A percentile compares a stretch with the other conserved stretches of the same genome.
These are phyloP conservation scores for Mesoligia furuncula DNA, from an alignment of 2,888 invertebrate genomes.

Conservation along the genomic window DNA sequence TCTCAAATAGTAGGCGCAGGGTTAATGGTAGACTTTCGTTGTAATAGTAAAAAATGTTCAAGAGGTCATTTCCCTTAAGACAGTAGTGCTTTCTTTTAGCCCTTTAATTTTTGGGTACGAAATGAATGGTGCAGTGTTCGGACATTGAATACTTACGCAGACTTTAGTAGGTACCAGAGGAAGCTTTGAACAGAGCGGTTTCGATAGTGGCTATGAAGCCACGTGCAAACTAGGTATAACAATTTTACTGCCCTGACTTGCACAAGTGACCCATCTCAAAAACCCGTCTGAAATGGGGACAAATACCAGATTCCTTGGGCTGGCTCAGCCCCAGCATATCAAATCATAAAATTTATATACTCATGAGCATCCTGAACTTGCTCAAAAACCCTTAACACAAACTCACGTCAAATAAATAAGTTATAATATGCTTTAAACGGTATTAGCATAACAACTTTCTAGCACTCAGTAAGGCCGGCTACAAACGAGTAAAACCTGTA, in stretches of 20 bases:
- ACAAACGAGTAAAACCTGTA: slow-evolving; percentile 51
- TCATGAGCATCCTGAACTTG: neutral
- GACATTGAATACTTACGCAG: neutral
- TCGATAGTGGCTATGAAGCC: neutral
- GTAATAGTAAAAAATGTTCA: no score
- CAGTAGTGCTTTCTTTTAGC: no score
- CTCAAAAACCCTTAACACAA: neutral
- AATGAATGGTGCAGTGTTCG: no score
- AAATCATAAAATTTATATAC: neutral
- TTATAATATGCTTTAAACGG: slow-evolving; percentile 9
- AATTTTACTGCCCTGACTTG: slow-evolving; percentile 11
- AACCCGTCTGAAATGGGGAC: slow-evolving; percentile 14
- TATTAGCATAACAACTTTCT: slow-evolving; percentile 62
- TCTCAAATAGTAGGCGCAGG: no score
- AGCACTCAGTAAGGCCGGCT: slow-evolving; percentile 34
- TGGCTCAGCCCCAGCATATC: neutral
- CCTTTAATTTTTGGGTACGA: no score
- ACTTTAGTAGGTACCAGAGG: neutral
- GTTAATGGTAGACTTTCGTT: no score
- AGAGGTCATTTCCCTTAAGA: no score
- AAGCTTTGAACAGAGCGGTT: neutral
- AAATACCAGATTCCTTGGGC: slow-evolving; percentile 11
- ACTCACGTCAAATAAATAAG: slow-evolving; percentile 24
- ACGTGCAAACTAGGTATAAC: slow-evolving; percentile 6
- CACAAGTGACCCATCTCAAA: neutral